Evolutionary conservation across 2,113 vertebrate species (phyloP), one percentile per base, ranked within the genome.

Genomic region (Neomonachus schauinslandi): DNA sequence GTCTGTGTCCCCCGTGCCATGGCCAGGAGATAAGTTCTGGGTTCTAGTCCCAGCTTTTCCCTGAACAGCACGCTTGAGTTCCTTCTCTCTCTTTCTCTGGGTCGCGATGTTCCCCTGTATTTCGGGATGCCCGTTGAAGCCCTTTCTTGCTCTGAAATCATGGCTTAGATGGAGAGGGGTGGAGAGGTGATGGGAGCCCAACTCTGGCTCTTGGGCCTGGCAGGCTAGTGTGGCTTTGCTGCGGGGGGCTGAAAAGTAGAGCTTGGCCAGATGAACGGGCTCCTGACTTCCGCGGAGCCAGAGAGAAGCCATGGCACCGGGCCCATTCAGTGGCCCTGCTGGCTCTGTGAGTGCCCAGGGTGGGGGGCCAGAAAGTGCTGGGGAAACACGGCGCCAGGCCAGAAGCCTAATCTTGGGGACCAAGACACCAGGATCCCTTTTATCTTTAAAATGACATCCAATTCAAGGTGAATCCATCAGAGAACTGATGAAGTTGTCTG

Each of bases 271-370:
- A 26, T 18, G 33, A 14, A 55, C 26, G 67, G 61, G 13, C 19
- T 9, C 1, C 28, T 61, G 53, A 28, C 22, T 19, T 82, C 46
- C 28, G 11, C 28, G 11, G 79, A 74, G n/a, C 28, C 22, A 4
- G 65, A 63, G 53, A 55, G 53, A 85, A 57, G 59, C 55, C 69
- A 1, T 1, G 63, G 67, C 18, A 59, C 39, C 22, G 26, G 51
- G 5, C 36, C 18, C 2, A 1, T 11, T 31, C n/a, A 31, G 6
- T 0, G 10, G 24, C 33, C 31, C 10, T 86, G 33, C 0, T 3
- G 36, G 15, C 4, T 8, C 26, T 26, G 46, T 15, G 15, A 24
- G 36, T 33, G 42, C 53, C 65, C 46, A 11, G 28, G 46, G 1
- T 2, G n/a, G 22, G 14, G 42, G 39, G 6, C 8, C n/a, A n/a